A percentile compares a stretch with the other conserved stretches of the same genome.
Evolutionary conservation across 2,113 vertebrate species (phyloP).

Genomic region (Anoplopoma fimbria): DNA sequence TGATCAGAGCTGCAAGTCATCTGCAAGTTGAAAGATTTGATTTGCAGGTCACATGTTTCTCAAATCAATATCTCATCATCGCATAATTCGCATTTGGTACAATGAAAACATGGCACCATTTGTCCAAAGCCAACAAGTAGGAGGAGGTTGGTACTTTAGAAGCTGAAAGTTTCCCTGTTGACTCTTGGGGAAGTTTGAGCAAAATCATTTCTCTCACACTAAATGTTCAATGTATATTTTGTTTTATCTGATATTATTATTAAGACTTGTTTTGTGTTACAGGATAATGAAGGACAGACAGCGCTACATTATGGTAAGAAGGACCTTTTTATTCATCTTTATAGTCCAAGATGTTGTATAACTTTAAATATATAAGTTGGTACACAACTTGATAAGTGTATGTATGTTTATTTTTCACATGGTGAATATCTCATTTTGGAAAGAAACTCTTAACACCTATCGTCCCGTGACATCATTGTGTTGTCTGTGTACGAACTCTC

Average conservation of each 20-base stretch:
- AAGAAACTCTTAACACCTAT: slow-evolving; percentile 17
- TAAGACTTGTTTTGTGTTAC: slow-evolving; percentile 69
- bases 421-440: slow-evolving; percentile 4
- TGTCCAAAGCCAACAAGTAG: slow-evolving; percentile 11
- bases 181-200: slow-evolving; percentile 12
- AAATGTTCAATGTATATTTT: slow-evolving; percentile 3
- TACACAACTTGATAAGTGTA: not conserved
- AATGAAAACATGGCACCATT: slow-evolving; percentile 27
- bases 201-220: slow-evolving; percentile 13
- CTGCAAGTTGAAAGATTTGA: slow-evolving; percentile 49
- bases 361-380: slow-evolving; percentile 14
- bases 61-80: slow-evolving; percentile 77
- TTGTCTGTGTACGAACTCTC: not conserved
- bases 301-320: slow-evolving; percentile 97
- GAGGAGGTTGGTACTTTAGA: slow-evolving; percentile 29
- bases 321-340: not conserved
- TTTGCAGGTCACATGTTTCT: slow-evolving; percentile 51
- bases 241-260: slow-evolving; percentile 6
- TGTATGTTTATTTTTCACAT: slow-evolving; percentile 13
- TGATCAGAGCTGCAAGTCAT: slow-evolving; percentile 25
- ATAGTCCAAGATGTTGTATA: slow-evolving; percentile 1
- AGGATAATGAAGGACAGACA: slow-evolving; percentile 98
- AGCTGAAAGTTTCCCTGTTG: slow-evolving; percentile 40
- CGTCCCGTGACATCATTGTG: slow-evolving; percentile 32
- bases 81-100: slow-evolving; percentile 57